These are phyloP conservation scores for Merodon equestris DNA, from an alignment of 2,888 invertebrate species.

Conservation along the genomic window DNA sequence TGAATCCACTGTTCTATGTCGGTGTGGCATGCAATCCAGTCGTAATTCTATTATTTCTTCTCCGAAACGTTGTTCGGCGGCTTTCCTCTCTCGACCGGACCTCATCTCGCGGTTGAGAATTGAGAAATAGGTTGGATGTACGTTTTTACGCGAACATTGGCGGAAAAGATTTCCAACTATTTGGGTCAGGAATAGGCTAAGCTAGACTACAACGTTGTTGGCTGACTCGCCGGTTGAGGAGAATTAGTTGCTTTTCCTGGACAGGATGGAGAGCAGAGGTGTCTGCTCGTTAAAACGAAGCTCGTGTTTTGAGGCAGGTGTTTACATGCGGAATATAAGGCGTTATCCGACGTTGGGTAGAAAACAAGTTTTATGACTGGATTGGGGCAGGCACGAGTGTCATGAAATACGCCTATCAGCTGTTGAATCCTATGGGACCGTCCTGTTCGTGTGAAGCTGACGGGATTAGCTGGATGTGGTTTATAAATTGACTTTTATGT, in stretches of 20 bases:
- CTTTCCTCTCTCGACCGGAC: too few relatives aligned
- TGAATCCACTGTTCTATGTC: conserved; percentile 19
- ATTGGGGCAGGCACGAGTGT: conserved; percentile 8
- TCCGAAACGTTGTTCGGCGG: too few relatives aligned
- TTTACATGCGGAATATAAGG: conserved; percentile 8
- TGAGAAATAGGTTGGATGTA: conserved; percentile 16
- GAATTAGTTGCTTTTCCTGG: background rate
- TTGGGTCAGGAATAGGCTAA: conserved; percentile 59
- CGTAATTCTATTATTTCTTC: conserved; percentile 25
- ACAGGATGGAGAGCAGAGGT: background rate
- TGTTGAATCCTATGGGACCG: conserved; percentile 23
- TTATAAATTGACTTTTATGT: conserved; percentile 34
- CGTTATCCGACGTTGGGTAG: conserved; percentile 1
- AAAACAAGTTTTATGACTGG: conserved; percentile 35
- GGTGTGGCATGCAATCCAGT: conserved; percentile 50
- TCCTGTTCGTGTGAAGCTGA: too few relatives aligned
- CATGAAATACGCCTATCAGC: conserved; percentile 15
- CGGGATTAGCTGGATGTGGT: background rate
- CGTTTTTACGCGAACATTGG: conserved; percentile 16
- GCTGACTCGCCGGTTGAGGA: conserved; percentile 25
- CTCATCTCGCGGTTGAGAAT: background rate
- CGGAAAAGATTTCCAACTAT: conserved; percentile 33
- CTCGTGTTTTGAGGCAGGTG: conserved; percentile 46
- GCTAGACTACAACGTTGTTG: conserved; percentile 21
- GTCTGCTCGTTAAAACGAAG: background rate